These are phyloP conservation scores for Fregetta grallaria DNA, from an alignment of 2,113 vertebrate species.

Conservation along the genomic window DNA sequence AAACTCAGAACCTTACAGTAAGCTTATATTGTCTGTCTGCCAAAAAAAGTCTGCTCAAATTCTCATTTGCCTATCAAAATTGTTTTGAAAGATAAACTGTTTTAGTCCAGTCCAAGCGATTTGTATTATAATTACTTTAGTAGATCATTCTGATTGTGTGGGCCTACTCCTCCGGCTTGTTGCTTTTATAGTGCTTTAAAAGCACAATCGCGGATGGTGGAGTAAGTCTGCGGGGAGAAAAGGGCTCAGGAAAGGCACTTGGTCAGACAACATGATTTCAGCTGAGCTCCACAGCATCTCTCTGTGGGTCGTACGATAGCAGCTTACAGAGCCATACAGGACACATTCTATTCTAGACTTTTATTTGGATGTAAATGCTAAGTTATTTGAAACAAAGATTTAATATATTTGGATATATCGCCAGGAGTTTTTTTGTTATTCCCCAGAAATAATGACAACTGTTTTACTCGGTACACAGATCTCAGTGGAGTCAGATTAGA, in stretches of 20 bases:
- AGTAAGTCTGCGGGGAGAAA: not conserved
- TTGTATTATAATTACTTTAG: not conserved
- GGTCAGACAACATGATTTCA: not conserved
- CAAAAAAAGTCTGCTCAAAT: not conserved
- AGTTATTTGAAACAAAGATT: not conserved
- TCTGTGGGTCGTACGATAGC: accelerated
- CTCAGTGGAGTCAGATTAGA: not conserved
- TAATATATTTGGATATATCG: not conserved
- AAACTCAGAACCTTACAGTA: not conserved
- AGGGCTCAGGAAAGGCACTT: not conserved
- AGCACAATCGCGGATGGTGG: not conserved
- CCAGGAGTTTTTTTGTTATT: not conserved
- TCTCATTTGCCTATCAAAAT: not conserved
- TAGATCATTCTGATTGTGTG: not conserved
- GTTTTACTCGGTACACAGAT: not conserved
- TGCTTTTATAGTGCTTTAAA: not conserved
- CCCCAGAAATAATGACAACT: not conserved
- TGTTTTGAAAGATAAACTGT: not conserved
- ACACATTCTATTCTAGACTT: not conserved
- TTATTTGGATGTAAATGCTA: not conserved
- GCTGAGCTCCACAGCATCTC: not conserved
- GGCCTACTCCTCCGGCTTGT: not conserved
- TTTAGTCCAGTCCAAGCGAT: not conserved
- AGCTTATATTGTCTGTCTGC: not conserved
- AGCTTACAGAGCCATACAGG: not conserved